Conservation (phyloP, 2,113 vertebrate species). For the Stigmatopora argus region DNA sequence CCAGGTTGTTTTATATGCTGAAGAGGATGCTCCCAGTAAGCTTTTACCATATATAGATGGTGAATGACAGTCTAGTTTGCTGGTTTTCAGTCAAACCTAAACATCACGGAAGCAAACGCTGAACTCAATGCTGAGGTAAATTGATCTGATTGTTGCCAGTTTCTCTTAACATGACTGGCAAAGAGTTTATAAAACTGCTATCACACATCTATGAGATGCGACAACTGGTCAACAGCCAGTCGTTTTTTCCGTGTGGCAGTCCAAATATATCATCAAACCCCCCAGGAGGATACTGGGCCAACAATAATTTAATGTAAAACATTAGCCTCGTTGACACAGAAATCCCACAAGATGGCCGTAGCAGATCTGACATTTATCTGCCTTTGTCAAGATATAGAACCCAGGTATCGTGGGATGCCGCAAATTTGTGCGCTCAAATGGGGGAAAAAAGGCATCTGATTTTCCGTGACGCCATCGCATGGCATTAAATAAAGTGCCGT, state of each 20-base stretch:
- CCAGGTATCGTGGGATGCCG: neutral
- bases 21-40: slow-evolving; percentile 72
- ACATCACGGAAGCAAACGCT: slow-evolving; percentile 50
- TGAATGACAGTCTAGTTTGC: slow-evolving; percentile 63
- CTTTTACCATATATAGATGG: slow-evolving; percentile 55
- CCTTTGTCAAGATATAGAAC: neutral
- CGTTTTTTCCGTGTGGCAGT: slow-evolving; percentile 60
- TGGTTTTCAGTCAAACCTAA: slow-evolving; percentile 67
- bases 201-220: slow-evolving; percentile 71
- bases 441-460: neutral
- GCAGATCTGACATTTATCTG: neutral
- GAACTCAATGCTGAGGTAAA: slow-evolving; percentile 62
- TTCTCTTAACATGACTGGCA: slow-evolving; percentile 60
- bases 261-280: slow-evolving; percentile 53
- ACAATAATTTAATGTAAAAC: slow-evolving; percentile 38
- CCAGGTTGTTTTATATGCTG: slow-evolving; percentile 76
- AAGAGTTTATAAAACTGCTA: slow-evolving; percentile 66
- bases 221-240: slow-evolving; percentile 61
- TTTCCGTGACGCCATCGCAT: neutral
- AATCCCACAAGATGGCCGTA: neutral
- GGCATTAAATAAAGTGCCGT: neutral
- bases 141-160: slow-evolving; percentile 69
- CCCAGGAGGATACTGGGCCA: slow-evolving; percentile 41
- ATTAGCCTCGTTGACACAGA: neutral
- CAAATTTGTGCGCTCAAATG: neutral